Percentiles rank a stretch among this genome's conserved stretches.
phyloP scores from a whole-genome alignment of 2,797 vertebrate species.

The Knipowitschia caucasica region DNA sequence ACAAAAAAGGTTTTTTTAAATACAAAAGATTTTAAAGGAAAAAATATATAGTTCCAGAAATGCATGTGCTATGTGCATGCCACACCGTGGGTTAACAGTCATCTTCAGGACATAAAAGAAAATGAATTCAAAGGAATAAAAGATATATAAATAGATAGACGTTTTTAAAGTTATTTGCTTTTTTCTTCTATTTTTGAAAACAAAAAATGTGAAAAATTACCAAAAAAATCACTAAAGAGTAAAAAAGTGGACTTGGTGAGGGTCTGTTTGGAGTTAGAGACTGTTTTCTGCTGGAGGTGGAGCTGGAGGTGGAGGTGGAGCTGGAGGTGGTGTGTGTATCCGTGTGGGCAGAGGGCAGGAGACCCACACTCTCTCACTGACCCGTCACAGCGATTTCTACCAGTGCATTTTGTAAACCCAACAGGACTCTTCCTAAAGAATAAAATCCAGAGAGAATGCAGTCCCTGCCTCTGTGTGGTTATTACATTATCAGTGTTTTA shows the following conservation, averaged over 20 bases:
- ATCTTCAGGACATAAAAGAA: constrained; percentile 82
- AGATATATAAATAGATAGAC: constrained; percentile 77
- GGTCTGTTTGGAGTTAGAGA: constrained; percentile 63
- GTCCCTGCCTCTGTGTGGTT: constrained; percentile 41
- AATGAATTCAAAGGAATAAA: constrained; percentile 74
- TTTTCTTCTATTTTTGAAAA: constrained; percentile 83
- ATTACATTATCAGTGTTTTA: too few relatives aligned
- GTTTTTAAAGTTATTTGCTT: constrained; percentile 80
- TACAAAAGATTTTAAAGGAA: constrained; percentile 65
- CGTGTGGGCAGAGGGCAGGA: constrained; percentile 62
- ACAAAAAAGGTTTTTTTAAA: constrained; percentile 52
- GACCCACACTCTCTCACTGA: constrained; percentile 65
- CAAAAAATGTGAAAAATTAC: constrained; percentile 66
- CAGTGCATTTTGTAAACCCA: constrained; percentile 83
- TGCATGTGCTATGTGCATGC: constrained; percentile 88
- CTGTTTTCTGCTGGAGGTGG: too few relatives aligned
- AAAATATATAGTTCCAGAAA: constrained; percentile 81
- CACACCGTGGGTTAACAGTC: constrained; percentile 81
- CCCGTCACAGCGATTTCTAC: constrained; percentile 79
- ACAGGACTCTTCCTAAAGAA: constrained; percentile 81
- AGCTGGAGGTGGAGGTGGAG: constrained; percentile 66
- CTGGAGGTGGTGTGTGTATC: constrained; percentile 54
- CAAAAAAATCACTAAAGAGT: constrained; percentile 59
- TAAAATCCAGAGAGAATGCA: constrained; percentile 81
- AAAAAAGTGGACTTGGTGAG: constrained; percentile 63